phyloP scores from a whole-genome alignment of 2,797 vertebrate species.

The Chromis chromis region DNA sequence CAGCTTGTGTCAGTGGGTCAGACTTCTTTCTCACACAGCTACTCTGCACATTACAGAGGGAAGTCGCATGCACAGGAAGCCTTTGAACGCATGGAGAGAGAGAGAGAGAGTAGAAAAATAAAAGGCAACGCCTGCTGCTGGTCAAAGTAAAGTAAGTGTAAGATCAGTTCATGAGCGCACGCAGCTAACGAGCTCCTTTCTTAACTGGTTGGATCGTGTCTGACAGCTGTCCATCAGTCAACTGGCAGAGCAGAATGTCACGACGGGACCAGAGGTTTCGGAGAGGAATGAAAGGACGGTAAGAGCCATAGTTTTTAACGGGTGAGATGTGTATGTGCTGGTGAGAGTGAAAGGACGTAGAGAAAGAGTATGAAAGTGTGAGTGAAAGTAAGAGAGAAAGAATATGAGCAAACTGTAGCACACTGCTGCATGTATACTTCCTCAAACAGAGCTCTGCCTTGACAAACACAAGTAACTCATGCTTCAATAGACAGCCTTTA shows the following conservation, averaged over 20 bases:
- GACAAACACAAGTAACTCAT: neutral
- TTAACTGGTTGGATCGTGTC: conserved; percentile 32
- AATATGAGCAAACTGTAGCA: conserved; percentile 3
- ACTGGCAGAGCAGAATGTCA: conserved; percentile 75
- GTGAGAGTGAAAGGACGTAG: neutral
- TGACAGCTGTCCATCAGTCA: conserved; percentile 32
- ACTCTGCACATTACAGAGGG: conserved; percentile 39
- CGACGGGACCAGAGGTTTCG: conserved; percentile 84
- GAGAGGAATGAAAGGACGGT: conserved; percentile 83
- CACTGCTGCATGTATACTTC: conserved; percentile 53
- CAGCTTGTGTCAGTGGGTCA: conserved; percentile 64
- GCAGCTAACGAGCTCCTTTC: conserved; percentile 30
- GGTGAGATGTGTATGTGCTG: neutral
- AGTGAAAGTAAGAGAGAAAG: conserved; percentile 17
- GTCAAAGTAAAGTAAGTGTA: conserved; percentile 27
- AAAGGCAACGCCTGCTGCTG: conserved; percentile 49
- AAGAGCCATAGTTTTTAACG: conserved; percentile 43
- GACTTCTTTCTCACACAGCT: conserved; percentile 57
- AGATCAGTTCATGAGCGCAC: conserved; percentile 29
- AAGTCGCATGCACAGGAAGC: conserved; percentile 67
- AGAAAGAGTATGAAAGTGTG: conserved; percentile 3
- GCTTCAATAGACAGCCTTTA: neutral
- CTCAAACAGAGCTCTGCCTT: conserved; percentile 45
- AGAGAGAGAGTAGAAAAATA: conserved; percentile 19
- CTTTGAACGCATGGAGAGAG: conserved; percentile 37